Percentiles rank a stretch among this genome's conserved stretches.
phyloP scores from a whole-genome alignment of 2,113 vertebrate species.

The Heterotilapia buettikoferi region DNA sequence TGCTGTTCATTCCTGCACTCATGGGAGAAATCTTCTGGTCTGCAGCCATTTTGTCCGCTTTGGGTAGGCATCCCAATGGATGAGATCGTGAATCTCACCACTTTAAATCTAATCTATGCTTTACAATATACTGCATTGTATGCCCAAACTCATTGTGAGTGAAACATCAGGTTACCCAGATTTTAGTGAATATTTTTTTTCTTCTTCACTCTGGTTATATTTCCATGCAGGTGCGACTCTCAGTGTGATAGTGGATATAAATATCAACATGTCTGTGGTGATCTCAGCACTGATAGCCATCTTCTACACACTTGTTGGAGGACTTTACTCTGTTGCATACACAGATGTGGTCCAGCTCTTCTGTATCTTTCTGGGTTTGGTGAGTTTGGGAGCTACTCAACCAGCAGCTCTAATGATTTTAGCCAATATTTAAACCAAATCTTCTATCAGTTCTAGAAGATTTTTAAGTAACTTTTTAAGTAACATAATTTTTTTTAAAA shows the following conservation, averaged over 20 bases:
- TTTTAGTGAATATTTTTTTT: not conserved
- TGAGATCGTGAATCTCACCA: not conserved
- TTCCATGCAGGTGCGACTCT: conserved; percentile 85
- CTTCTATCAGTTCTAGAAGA: not conserved
- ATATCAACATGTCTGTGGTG: conserved; percentile 85
- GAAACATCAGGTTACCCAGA: not conserved
- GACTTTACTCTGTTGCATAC: conserved; percentile 94
- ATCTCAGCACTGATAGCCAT: conserved; percentile 89
- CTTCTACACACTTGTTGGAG: conserved; percentile 91
- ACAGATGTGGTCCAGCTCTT: conserved; percentile 96
- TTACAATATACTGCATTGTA: not conserved
- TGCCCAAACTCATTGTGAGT: not conserved
- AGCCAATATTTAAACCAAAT: not conserved
- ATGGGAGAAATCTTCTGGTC: conserved; percentile 99
- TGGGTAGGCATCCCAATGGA: conserved; percentile 76
- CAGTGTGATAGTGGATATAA: conserved; percentile 91
- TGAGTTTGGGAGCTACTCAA: conserved; percentile 62
- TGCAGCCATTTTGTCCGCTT: conserved; percentile 93
- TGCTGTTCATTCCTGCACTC: conserved; percentile 92
- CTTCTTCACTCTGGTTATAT: not conserved
- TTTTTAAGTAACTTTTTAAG: not conserved
- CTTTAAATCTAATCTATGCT: not conserved
- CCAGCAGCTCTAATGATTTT: not conserved
- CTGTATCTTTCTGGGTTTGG: conserved; percentile 94
- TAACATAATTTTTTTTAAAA: not conserved